These are phyloP conservation scores for Heteromormyrus szaboi DNA, from an alignment of 2,797 vertebrate species.

Conservation along the genomic window DNA sequence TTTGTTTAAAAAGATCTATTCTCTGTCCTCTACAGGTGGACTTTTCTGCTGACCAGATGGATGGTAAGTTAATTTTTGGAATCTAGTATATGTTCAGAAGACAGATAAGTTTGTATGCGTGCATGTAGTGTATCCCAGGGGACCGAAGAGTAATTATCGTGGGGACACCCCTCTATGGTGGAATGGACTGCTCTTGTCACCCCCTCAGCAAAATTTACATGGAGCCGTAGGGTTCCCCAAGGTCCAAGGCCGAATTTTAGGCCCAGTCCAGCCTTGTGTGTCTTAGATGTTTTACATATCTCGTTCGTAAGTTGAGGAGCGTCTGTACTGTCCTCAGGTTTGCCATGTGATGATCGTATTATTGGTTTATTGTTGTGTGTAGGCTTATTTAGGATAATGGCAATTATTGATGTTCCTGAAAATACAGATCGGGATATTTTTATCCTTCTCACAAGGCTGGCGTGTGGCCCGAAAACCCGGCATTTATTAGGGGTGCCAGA, in stretches of 20 bases:
- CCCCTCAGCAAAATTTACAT: not conserved
- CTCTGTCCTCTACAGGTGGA: conserved; percentile 57
- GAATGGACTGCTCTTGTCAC: not conserved
- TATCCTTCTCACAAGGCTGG: not conserved
- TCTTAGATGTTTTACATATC: not conserved
- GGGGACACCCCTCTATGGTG: not conserved
- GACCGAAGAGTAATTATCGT: not conserved
- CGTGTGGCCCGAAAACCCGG: not conserved
- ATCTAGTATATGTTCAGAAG: conserved; percentile 1
- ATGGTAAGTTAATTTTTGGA: conserved; percentile 75
- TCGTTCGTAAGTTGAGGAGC: not conserved
- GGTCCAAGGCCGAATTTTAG: not conserved
- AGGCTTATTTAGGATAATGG: not conserved
- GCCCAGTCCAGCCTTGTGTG: not conserved
- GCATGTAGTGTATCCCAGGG: not conserved
- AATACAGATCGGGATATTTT: not conserved
- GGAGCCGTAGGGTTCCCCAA: not conserved
- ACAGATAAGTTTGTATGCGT: not conserved
- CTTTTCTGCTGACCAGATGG: conserved; percentile 87
- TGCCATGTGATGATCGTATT: not conserved
- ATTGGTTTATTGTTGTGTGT: not conserved
- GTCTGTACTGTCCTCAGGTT: not conserved
- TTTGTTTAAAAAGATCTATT: conserved; percentile 18
- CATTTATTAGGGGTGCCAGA: not conserved
- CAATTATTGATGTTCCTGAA: not conserved